Evolutionary conservation across 2,113 vertebrate genomes (phyloP).

Genomic region (Phaethon lepturus): DNA sequence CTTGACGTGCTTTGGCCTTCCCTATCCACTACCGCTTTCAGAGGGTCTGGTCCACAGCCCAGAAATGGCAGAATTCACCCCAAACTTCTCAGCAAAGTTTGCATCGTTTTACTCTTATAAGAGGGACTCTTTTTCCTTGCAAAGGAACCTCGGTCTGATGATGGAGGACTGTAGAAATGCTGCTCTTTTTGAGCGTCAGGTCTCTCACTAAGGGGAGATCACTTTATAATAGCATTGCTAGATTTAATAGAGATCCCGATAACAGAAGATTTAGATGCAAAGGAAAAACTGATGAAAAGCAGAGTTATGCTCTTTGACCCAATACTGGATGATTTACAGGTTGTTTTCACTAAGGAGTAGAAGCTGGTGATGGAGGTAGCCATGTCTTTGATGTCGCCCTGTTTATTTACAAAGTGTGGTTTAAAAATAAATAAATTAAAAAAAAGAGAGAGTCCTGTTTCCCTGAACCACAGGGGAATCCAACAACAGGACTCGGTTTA

Average conservation of each 20-base stretch:
- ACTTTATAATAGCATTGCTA: neutral
- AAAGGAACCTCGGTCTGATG: neutral
- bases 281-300: neutral
- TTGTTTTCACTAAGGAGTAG: neutral
- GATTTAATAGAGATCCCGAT: neutral
- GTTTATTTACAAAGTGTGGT: slow-evolving; percentile 25
- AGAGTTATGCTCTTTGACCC: neutral
- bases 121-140: neutral
- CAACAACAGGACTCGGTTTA: slow-evolving; percentile 33
- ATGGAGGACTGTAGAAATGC: neutral
- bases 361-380: neutral
- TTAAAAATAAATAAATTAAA: neutral
- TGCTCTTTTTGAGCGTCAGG: neutral
- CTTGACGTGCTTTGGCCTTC: neutral
- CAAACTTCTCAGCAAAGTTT: neutral
- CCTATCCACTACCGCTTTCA: neutral
- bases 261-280: neutral
- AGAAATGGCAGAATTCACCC: neutral
- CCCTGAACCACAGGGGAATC: neutral
- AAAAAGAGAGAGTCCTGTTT: slow-evolving; percentile 19
- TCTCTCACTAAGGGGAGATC: too few species aligned
- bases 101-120: neutral
- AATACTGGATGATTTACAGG: neutral
- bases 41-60: neutral
- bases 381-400: slow-evolving; percentile 11